Conservation (phyloP, 1,140 invertebrate genomes). For the Bradysia coprophila region DNA sequence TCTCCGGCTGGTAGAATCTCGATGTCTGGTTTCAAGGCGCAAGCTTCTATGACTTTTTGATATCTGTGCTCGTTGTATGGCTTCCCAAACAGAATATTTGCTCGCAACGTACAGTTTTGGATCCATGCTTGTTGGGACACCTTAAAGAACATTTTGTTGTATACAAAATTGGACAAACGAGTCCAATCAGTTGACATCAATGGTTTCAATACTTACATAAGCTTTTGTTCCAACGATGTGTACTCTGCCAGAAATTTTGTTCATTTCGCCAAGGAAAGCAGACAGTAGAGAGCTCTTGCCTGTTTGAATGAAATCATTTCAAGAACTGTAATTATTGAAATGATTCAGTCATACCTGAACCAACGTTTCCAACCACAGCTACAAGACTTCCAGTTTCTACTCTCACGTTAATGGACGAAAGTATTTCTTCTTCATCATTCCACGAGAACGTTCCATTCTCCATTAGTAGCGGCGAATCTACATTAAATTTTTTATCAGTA, state of each 20-base stretch:
- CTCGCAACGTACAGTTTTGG: constrained; percentile 60
- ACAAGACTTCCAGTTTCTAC: constrained; percentile 44
- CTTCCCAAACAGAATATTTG: constrained; percentile 36
- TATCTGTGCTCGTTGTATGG: constrained; percentile 23
- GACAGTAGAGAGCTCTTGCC: constrained; percentile 66
- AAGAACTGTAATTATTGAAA: too few species aligned
- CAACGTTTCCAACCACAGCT: constrained; percentile 66
- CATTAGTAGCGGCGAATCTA: constrained; percentile 36
- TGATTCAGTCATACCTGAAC: constrained; percentile 59
- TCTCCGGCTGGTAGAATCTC: constrained; percentile 29
- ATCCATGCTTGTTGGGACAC: constrained; percentile 77
- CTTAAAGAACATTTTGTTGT: too few species aligned
- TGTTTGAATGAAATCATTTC: constrained; percentile 21
- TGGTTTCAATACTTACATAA: too few species aligned
- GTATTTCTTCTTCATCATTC: constrained; percentile 38
- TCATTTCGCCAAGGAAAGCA: constrained; percentile 70
- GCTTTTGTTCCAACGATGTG: constrained; percentile 59
- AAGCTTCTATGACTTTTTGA: constrained; percentile 25
- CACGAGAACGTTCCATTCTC: constrained; percentile 63
- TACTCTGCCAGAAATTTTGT: constrained; percentile 46
- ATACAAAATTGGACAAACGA: too few species aligned
- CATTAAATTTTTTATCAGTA: not conserved
- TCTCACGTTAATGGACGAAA: constrained; percentile 55
- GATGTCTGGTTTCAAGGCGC: constrained; percentile 34
- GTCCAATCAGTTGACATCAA: too few species aligned